Evolutionary conservation across 2,113 vertebrate species (phyloP).

Genomic region (Etheostoma cragini): DNA sequence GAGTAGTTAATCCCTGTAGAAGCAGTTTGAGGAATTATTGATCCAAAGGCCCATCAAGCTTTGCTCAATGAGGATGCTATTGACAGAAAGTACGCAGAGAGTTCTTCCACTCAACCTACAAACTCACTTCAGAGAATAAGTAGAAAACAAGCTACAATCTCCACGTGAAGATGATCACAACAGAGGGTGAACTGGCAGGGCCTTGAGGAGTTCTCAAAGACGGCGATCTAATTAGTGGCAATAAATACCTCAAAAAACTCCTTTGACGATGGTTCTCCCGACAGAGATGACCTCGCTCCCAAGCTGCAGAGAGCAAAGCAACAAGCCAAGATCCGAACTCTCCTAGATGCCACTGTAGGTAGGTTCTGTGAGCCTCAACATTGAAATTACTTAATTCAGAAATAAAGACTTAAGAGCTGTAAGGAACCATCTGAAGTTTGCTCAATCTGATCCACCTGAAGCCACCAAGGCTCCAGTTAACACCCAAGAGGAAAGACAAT

Average conservation of each 20-base stretch:
- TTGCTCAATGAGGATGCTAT: constrained; percentile 63
- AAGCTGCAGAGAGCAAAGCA: constrained; percentile 12
- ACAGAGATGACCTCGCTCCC: constrained; percentile 46
- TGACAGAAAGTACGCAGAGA: constrained; percentile 51
- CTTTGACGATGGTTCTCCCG: constrained; percentile 39
- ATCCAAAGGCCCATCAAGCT: constrained; percentile 69
- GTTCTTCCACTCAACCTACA: constrained; percentile 41
- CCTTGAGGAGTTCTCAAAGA: constrained; percentile 47
- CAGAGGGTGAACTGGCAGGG: constrained; percentile 43
- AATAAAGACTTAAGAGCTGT: constrained; percentile 26
- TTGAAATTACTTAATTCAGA: constrained; percentile 20
- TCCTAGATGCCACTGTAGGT: constrained; percentile 22
- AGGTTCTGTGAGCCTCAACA: constrained; percentile 16
- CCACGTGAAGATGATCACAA: constrained; percentile 40
- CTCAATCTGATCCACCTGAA: constrained; percentile 12
- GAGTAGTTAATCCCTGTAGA: constrained; percentile 76
- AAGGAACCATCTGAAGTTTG: constrained; percentile 11
- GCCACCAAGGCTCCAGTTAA: not conserved
- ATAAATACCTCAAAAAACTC: constrained; percentile 49
- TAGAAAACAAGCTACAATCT: not conserved
- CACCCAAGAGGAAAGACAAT: constrained; percentile 20
- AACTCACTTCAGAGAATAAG: constrained; percentile 35
- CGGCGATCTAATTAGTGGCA: constrained; percentile 60
- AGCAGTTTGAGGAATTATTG: constrained; percentile 78
- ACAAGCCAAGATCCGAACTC: constrained; percentile 31